A percentile compares a stretch with the other conserved stretches of the same genome.
Evolutionary conservation across 2,888 invertebrate species (phyloP).

Genomic region (Anarsia innoxiella): DNA sequence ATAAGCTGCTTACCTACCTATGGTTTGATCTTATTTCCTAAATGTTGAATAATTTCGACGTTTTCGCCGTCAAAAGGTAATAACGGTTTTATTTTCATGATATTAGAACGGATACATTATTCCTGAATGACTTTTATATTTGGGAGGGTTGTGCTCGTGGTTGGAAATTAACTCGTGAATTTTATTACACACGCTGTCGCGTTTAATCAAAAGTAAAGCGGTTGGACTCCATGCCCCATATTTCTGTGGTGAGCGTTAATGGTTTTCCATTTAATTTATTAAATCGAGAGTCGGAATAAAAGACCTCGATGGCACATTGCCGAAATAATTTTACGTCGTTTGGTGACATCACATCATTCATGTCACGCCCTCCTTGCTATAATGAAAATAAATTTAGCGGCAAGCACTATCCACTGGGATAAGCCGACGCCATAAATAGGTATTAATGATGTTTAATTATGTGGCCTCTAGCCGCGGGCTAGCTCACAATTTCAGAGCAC

Average conservation of each 20-base stretch:
- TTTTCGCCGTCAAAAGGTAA: no score
- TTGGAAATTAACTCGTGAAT: no score
- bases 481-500: constrained; percentile 40
- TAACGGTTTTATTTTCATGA: no score
- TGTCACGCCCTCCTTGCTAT: constrained; percentile 24
- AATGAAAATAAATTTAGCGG: constrained; percentile 32
- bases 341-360: constrained; percentile 25
- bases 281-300: constrained; percentile 1
- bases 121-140: no score
- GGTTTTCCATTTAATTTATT: constrained; percentile 4
- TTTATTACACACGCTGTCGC: constrained; percentile 3
- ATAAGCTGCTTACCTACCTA: no score
- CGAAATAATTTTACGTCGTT: constrained; percentile 11
- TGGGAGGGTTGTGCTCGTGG: no score
- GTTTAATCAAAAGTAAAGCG: constrained; percentile 2
- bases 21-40: no score
- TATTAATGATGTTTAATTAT: constrained; percentile 59
- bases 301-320: not conserved
- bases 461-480: constrained; percentile 36
- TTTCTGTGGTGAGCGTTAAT: constrained; percentile 2
- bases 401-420: constrained; percentile 35
- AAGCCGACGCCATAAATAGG: constrained; percentile 46
- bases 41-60: no score
- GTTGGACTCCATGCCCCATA: not conserved
- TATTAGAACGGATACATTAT: no score